A percentile compares a stretch with the other conserved stretches of the same genome.
These are phyloP conservation scores for Myathropa florea DNA, from an alignment of 2,888 invertebrate genomes.

Conservation along the genomic window DNA sequence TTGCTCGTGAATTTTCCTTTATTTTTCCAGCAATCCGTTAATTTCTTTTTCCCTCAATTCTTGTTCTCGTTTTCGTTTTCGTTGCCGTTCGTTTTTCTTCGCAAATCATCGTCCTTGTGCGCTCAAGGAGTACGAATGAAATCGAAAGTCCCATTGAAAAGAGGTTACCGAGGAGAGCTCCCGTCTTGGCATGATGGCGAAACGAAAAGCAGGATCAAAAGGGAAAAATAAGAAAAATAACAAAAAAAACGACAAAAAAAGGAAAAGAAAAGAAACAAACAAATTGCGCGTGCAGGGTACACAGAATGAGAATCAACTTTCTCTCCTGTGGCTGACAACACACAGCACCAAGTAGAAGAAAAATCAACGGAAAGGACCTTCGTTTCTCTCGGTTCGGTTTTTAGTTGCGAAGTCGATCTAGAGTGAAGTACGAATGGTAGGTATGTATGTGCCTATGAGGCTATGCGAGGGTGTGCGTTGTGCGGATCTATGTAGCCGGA, in stretches of 20 bases:
- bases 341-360: constrained; percentile 41
- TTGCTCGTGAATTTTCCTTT: constrained; percentile 42
- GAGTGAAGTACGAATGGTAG: constrained; percentile 39
- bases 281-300: constrained; percentile 64
- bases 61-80: background rate
- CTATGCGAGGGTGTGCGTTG: constrained; percentile 26
- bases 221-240: constrained; percentile 10
- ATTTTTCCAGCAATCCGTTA: constrained; percentile 34
- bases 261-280: constrained; percentile 28
- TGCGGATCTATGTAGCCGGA: background rate
- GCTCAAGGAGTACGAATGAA: constrained; percentile 60
- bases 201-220: constrained; percentile 31
- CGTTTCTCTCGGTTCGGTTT: constrained; percentile 48
- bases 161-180: constrained; percentile 43
- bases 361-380: constrained; percentile 54
- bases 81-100: constrained; percentile 30
- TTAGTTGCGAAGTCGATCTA: constrained; percentile 59
- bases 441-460: background rate
- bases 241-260: background rate
- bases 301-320: constrained; percentile 65
- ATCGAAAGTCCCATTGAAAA: constrained; percentile 68
- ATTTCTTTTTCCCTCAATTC: background rate
- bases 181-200: constrained; percentile 33
- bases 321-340: constrained; percentile 68
- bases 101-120: constrained; percentile 57